phyloP scores from a whole-genome alignment of 2,888 invertebrate species.

The Xylophagus ater region DNA sequence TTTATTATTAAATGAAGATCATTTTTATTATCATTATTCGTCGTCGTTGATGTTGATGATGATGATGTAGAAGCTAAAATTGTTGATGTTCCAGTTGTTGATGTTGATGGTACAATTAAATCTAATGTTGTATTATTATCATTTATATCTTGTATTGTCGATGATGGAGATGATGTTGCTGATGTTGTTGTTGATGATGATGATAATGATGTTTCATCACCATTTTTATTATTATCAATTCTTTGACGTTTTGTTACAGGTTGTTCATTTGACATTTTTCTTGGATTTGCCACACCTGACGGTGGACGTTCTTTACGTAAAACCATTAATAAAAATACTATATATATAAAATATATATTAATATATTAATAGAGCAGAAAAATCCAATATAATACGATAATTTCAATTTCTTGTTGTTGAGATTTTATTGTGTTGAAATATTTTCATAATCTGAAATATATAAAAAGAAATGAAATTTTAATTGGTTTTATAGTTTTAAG shows the following conservation, averaged over 20 bases:
- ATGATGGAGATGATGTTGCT: conserved; percentile 10
- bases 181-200: conserved; percentile 9
- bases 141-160: conserved; percentile 3
- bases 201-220: conserved; percentile 2
- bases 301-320: conserved; percentile 24
- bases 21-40: conserved; percentile 10
- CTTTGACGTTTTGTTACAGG: conserved; percentile 76
- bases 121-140: conserved; percentile 10
- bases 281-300: conserved; percentile 20
- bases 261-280: conserved; percentile 60
- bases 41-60: conserved; percentile 13
- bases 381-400: too few relatives aligned
- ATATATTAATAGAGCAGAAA: too few relatives aligned
- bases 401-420: too few relatives aligned
- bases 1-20: too few relatives aligned
- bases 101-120: conserved; percentile 12
- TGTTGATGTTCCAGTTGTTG: not conserved
- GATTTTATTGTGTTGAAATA: too few relatives aligned
- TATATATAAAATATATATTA: too few relatives aligned
- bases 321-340: conserved; percentile 26
- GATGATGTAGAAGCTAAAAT: conserved; percentile 15
- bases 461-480: too few relatives aligned
- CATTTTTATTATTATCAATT: conserved; percentile 41
- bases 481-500: too few relatives aligned
- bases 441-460: too few relatives aligned